Base-by-base conservation (phyloP, 2,888 invertebrate species). In the Drosophila recens region DNA sequence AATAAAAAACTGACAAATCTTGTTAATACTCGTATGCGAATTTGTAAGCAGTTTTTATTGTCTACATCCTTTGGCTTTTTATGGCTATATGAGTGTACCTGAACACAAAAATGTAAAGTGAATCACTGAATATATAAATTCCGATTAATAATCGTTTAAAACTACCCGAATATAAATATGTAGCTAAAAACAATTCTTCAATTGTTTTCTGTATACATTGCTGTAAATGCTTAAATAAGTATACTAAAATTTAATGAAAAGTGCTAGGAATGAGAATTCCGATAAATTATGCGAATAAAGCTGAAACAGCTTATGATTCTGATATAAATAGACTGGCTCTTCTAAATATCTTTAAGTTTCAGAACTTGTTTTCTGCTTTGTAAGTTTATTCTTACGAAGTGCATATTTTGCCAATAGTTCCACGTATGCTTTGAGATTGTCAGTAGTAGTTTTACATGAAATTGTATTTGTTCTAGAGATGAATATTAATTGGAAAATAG, bases 311-410 rank as follows among this genome's bases (percentile, higher is more conserved):
- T 17, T 10, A 13, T 5, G 5, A 6, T 3, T 43, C 23, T 20
- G 20, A 43, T 43, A 20, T 20, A 43, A 20, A 20, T 20, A 20
- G 13, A 43, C 20, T 5, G 11, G 13, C 20, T 13, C 5, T 3
- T 20, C 34, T 4, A 1, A 17, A 34, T 34, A 20, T 20, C 20
- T 10, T 51, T 0, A 17, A 13, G 15, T 45, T 20, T 20, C 23
- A 15, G 15, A 13, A 53, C 23, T 23, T 36, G 20, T 17, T 20
- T 45, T 34, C 34, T 4, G 23, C 4, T 15, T 15, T 6, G 15
- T 46, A 27, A 58, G 58, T 48, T 48, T 20, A 34, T 36, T 36
- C 23, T 36, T 20, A 36, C 17, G 58, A 58, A 36, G 9, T 38
- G 4, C 3, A 46, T 38, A 13, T 10, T 13, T 11, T 45, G 17